Base-by-base conservation (phyloP, 2,113 vertebrate genomes). In the Cynoglossus semilaevis region DNA sequence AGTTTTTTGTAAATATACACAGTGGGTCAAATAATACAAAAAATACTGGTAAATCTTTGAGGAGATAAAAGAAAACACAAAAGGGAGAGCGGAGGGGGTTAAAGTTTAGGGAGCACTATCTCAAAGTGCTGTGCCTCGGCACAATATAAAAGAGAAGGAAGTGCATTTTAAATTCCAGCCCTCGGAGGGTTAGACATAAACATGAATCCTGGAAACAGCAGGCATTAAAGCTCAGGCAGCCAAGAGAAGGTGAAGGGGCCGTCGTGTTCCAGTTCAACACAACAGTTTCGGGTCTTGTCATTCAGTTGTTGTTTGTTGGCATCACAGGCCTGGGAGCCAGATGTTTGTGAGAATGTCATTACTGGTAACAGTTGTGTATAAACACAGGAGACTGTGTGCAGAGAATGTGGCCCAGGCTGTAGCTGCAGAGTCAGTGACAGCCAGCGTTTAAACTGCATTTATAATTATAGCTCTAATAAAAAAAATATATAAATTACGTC, bases 291-390 rank as follows among this genome's bases (percentile, higher is more conserved):
- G 57, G 47, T 69, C 51, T 72, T 58, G 49, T 64, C 55, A 72
- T 78, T 79, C 56, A 76, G 60, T 80, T 76, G 70, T 81, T 62
- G 44, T 78, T 77, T 63, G 60, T 70, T 73, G 57, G 58, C 72
- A 65, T 67, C 8, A 5, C 45, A 40, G 69, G 80, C 59, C 72
- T 85, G 83, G 36, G 66, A 75, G 73, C 81, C 87, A 85, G 81
- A 84, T 85, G 85, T 84, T 80, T 80, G 62, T 58, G 67, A 66
- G 67, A 77, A 74, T 53, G 67, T 66, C 75, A 18, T 74, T 67
- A 65, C 51, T 29, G 41, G 79, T 77, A 81, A 76, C 77, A 73
- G 47, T 61, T 80, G 50, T 63, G 51, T 62, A 63, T 72, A 69
- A 80, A 82, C 76, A 80, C 80, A 77, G 79, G 73, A 84, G 73